Base-by-base conservation (phyloP, 2,888 invertebrate species). In the Cryptus viduatorius region DNA sequence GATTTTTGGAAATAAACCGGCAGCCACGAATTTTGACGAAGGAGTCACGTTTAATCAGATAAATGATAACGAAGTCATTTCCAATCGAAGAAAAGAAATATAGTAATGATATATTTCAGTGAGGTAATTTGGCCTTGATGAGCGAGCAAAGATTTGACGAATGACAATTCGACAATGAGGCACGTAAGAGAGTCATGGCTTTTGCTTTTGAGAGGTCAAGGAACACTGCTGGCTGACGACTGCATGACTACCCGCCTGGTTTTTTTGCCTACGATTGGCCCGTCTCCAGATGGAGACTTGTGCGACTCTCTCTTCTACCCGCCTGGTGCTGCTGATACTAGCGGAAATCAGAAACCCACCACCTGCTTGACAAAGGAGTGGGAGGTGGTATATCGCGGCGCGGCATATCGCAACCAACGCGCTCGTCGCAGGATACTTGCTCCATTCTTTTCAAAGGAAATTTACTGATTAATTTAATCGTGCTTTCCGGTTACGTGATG, bases 51-150 rank as follows among this genome's bases (percentile, higher is more conserved):
- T 29, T 71, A 78, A 86, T 89, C 79, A 84, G 83, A 85, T 82
- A 83, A 83, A 75, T 78, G 78, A 78, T 86, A 78, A 56, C 78
- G 68, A 37, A 83, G 61, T 84, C 81, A 87, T 81, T 87, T 87
- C 84, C 59, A 56, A 56, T 69, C 29, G 31, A 12, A 29, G n/a
- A 31, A 44, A 68, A 75, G 31, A 59, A 59, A 14, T 31, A 24
- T 10, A 48, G 12, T 48, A 8, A 16, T 24, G 53, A 83, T 87
- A 84, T 82, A 86, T 82, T 71, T 71, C 46, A 82, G 77, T 83
- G 84, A 82, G 79, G 82, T 65, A 78, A 77, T 83, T 77, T 84
- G 48, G 65, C 72, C 72, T 81, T 69, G 37, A 16, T 44, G 19
- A 46, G 4, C 12, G 56, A 78, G 68, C 61, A 42, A 53, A 46